Base-by-base conservation (phyloP, 2,888 invertebrate species). In the Chydorus sphaericus region DNA sequence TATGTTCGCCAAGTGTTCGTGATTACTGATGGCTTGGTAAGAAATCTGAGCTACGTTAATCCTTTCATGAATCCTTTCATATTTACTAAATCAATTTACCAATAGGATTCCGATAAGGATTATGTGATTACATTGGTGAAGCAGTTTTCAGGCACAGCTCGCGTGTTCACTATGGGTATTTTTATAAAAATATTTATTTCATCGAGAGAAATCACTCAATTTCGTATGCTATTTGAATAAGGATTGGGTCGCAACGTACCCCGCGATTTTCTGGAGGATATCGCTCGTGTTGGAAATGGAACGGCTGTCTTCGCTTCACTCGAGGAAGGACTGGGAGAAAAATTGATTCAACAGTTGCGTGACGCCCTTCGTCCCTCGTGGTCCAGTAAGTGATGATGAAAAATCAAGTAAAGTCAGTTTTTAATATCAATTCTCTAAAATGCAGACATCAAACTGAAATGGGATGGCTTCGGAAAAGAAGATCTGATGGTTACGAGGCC, bases 1-100 rank as follows among this genome's bases (percentile, higher is more conserved):
- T 65, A 63, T 38, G 36, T 62, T 8, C 54, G 66, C 26, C 65
- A 68, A 63, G 62, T 70, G 7, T 66, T 69, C 57, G 57, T 69
- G 14, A 60, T 70, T 10, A 69, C 70, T 11, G 70, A 70, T 61
- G 70, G 70, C 23, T 65, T 65, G 52, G 66, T 67, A 5, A 44
- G n/a, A n/a, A 16, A 3, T 29, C 7, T n/a, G n/a, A n/a, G n/a
- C n/a, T n/a, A n/a, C n/a, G n/a, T n/a, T n/a, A n/a, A 11, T n/a
- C n/a, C n/a, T 28, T 28, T 8, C 14, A n/a, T n/a, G n/a, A n/a
- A n/a, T n/a, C n/a, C n/a, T n/a, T n/a, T n/a, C n/a, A n/a, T n/a
- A n/a, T n/a, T n/a, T n/a, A n/a, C n/a, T n/a, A n/a, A n/a, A n/a
- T n/a, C n/a, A n/a, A n/a, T n/a, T n/a, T n/a, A n/a, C n/a, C n/a